Conservation (phyloP, 2,113 vertebrate genomes). For the Hystrix brachyura region DNA sequence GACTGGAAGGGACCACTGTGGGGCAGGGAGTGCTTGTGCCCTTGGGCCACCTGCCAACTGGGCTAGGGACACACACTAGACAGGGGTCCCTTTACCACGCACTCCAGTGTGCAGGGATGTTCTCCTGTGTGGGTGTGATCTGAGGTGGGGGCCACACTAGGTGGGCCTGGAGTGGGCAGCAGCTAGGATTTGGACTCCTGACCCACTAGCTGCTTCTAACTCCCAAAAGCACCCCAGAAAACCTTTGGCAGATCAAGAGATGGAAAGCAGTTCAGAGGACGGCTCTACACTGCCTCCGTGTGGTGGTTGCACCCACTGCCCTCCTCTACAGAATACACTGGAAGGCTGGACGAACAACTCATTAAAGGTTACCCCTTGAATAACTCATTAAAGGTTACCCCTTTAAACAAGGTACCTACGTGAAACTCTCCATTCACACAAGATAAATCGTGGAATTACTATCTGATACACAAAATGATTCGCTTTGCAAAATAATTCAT, state of each 20-base stretch:
- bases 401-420: background rate
- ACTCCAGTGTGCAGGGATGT: too few relatives aligned
- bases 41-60: background rate
- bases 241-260: background rate
- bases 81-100: background rate
- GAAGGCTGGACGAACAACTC: background rate
- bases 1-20: background rate
- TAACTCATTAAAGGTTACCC: background rate
- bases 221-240: slow-evolving; percentile 6
- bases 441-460: slow-evolving; percentile 1
- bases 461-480: slow-evolving; percentile 5
- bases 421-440: slow-evolving; percentile 43
- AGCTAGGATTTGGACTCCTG: background rate
- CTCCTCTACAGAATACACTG: background rate
- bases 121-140: background rate
- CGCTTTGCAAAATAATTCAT: slow-evolving; percentile 44
- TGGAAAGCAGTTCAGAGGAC: background rate
- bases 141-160: too few relatives aligned
- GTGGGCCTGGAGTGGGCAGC: background rate
- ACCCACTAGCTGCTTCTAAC: background rate
- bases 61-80: background rate
- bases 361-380: background rate
- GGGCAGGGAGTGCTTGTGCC: background rate
- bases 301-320: slow-evolving; percentile 46
- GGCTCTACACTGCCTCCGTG: slow-evolving; percentile 66